Evolutionary conservation across 2,797 vertebrate species (phyloP).

Genomic region (Linurgus olivaceus): DNA sequence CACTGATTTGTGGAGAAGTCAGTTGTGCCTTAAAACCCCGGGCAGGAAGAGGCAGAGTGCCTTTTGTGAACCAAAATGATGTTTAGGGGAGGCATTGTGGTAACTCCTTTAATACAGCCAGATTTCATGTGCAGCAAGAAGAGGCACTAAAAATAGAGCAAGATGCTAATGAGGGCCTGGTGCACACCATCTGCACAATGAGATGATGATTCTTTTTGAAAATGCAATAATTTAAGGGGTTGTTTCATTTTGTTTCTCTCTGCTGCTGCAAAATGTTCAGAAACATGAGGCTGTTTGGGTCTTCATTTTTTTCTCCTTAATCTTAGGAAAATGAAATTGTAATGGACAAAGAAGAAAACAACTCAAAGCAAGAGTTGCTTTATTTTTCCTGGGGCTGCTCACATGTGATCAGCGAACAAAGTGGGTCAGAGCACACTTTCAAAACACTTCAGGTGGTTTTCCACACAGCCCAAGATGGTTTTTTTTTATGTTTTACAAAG

Average conservation of each 20-base stretch:
- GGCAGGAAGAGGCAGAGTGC: background rate
- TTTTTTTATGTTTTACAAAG: background rate
- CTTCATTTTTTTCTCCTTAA: background rate
- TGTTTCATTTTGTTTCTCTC: constrained; percentile 13
- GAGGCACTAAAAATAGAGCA: constrained; percentile 30
- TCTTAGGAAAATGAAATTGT: constrained; percentile 28
- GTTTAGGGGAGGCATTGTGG: background rate
- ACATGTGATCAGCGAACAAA: background rate
- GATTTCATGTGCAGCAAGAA: background rate
- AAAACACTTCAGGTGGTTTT: background rate
- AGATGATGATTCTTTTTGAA: constrained; percentile 45
- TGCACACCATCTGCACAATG: background rate
- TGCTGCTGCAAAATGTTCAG: background rate
- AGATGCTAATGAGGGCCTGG: constrained; percentile 28
- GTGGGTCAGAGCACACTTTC: background rate
- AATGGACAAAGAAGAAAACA: background rate
- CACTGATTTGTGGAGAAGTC: background rate
- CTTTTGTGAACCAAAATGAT: background rate
- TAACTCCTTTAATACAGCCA: background rate
- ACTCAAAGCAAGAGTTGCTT: background rate
- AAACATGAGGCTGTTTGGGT: background rate
- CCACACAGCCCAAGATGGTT: background rate
- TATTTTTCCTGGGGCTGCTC: background rate
- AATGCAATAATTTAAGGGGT: constrained; percentile 1
- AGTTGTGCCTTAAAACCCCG: background rate